These are phyloP conservation scores for Orthochromis indermauri DNA, from an alignment of 2,113 vertebrate species.

Conservation along the genomic window DNA sequence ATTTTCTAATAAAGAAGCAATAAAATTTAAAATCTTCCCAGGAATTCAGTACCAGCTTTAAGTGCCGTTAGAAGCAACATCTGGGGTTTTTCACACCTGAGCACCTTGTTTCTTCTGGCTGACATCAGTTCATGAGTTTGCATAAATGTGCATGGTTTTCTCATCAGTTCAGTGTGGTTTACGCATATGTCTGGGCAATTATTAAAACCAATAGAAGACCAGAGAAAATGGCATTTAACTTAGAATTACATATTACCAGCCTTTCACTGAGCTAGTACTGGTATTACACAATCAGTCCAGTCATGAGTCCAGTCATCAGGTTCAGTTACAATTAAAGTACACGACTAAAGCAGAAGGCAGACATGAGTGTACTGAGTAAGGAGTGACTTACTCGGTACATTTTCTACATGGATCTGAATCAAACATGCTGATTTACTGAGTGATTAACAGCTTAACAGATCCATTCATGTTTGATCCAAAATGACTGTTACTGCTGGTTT, in stretches of 20 bases:
- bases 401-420: neutral
- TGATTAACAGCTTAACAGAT: neutral
- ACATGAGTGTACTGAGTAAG: neutral
- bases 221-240: neutral
- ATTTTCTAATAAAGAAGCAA: neutral
- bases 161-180: neutral
- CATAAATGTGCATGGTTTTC: neutral
- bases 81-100: neutral
- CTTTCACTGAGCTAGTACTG: neutral
- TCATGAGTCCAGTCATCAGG: neutral
- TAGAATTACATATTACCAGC: neutral
- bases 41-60: neutral
- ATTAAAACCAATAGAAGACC: neutral
- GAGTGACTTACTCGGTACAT: rapidly evolving
- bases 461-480: neutral
- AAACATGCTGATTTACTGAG: neutral
- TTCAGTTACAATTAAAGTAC: neutral
- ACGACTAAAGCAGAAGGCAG: neutral
- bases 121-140: neutral
- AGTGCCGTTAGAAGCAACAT: neutral
- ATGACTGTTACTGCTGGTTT: neutral
- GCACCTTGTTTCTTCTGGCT: neutral
- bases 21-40: neutral
- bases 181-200: neutral
- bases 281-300: neutral